Evolutionary conservation across 37 sponge, comb jelly and placozoan species (phyloP).

Genomic region (Theonella swinhoei): DNA sequence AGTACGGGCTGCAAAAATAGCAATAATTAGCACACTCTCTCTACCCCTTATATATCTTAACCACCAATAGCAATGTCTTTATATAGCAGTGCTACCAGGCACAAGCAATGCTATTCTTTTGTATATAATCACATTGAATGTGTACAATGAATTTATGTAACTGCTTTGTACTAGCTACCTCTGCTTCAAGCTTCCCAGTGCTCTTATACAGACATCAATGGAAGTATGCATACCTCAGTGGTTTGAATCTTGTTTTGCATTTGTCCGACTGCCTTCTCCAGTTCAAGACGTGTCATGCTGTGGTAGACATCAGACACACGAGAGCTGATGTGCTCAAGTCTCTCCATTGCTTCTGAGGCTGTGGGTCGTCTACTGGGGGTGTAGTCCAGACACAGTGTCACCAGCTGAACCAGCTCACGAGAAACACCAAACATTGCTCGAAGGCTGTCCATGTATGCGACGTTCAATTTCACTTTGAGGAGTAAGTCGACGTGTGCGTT

Average conservation of each 20-base stretch:
- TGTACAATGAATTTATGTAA: background rate
- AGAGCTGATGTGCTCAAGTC: background rate
- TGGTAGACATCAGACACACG: background rate
- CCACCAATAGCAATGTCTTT: no score
- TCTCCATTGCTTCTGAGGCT: background rate
- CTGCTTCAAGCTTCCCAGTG: background rate
- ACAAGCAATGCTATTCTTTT: background rate
- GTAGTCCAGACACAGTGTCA: background rate
- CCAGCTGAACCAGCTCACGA: background rate
- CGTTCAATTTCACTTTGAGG: constrained; percentile 18
- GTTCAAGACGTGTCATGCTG: background rate
- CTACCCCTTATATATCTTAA: no score
- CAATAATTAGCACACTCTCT: background rate
- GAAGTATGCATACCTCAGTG: background rate
- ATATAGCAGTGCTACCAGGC: no score
- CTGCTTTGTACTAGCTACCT: background rate
- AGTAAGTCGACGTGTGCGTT: background rate
- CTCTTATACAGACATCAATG: background rate
- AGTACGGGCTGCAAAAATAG: background rate
- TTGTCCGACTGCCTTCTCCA: no score
- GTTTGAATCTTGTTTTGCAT: no score
- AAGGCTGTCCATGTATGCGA: background rate
- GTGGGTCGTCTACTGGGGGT: background rate
- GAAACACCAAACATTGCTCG: background rate
- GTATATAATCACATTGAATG: background rate